A percentile compares a stretch with the other conserved stretches of the same genome.
These are phyloP conservation scores for Pongo abelii DNA, from an alignment of 2,113 vertebrate genomes.

Conservation along the genomic window DNA sequence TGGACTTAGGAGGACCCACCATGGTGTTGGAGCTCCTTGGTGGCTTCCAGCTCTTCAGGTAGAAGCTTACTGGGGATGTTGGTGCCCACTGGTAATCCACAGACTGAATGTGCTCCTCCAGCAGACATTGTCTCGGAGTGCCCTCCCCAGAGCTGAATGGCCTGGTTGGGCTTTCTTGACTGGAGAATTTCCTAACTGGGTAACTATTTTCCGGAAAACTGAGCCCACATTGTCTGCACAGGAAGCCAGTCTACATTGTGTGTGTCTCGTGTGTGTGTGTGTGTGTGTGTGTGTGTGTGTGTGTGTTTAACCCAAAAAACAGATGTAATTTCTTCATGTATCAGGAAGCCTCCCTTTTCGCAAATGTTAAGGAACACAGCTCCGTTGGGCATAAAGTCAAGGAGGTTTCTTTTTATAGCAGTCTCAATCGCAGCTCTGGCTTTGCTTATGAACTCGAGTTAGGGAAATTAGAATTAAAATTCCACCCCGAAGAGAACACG, in stretches of 20 bases:
- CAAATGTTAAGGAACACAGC: conserved; percentile 30
- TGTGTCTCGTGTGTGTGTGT: neutral
- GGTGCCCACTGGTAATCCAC: neutral
- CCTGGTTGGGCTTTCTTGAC: neutral
- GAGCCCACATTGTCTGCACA: conserved; percentile 25
- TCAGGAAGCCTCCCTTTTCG: conserved; percentile 49
- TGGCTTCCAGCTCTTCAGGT: neutral
- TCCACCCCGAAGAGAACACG: no score
- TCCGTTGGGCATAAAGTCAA: conserved; percentile 48
- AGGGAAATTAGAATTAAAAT: neutral
- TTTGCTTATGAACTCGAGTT: conserved; percentile 18
- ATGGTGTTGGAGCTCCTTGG: neutral
- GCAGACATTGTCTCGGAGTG: neutral
- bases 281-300: neutral
- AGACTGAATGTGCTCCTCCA: neutral
- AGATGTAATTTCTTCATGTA: conserved; percentile 44
- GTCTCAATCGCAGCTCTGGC: neutral
- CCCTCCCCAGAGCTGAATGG: neutral
- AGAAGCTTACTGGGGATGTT: neutral
- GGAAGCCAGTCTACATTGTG: neutral
- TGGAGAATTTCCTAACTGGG: conserved; percentile 23
- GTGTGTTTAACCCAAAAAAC: neutral
- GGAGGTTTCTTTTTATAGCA: conserved; percentile 8
- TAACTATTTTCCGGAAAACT: neutral
- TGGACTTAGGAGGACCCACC: neutral